Conservation (phyloP, 2,113 vertebrate genomes). For the Craseonycteris thonglongyai region DNA sequence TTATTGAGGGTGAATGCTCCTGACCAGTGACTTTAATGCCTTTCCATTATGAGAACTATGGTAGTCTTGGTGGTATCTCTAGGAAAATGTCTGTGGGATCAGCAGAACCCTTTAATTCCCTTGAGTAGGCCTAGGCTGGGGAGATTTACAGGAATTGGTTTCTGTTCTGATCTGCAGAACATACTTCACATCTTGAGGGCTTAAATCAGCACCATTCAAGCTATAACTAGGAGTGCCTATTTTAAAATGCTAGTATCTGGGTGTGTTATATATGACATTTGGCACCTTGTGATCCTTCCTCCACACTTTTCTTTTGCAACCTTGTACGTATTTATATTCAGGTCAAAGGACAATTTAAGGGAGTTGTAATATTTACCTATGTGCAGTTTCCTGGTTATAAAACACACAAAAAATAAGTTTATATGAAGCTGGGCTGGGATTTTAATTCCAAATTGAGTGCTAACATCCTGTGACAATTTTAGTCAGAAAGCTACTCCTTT, state of each 20-base stretch:
- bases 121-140: background rate
- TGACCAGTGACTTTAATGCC: background rate
- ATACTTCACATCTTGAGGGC: background rate
- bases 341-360: constrained; percentile 46
- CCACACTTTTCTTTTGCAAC: constrained; percentile 1
- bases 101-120: background rate
- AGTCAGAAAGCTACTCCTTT: background rate
- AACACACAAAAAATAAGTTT: background rate
- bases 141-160: background rate
- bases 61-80: background rate
- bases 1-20: background rate
- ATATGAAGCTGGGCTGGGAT: background rate
- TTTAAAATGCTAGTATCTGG: background rate
- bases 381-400: constrained; percentile 58
- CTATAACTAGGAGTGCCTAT: background rate
- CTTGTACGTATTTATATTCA: background rate
- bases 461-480: background rate
- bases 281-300: background rate
- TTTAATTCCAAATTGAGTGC: background rate
- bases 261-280: background rate
- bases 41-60: background rate
- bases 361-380: constrained; percentile 50
- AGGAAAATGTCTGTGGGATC: background rate
- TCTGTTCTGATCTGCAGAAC: background rate
- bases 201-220: background rate